phyloP scores from a whole-genome alignment of 1,140 invertebrate genomes.

The Drosophila oshimai region DNA sequence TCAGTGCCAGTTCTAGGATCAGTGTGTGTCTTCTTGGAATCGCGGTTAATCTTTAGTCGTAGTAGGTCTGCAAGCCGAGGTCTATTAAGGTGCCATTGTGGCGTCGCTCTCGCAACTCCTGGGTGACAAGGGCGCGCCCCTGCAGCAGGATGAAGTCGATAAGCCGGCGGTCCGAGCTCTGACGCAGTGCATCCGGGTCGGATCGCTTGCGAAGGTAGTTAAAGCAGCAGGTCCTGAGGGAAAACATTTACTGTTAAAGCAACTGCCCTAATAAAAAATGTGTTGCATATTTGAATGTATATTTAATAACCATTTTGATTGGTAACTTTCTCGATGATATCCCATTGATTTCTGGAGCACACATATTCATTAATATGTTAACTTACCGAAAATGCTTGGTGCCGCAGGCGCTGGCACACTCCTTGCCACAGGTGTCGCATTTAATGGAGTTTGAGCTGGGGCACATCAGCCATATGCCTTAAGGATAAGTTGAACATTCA shows the following conservation, averaged over 20 bases:
- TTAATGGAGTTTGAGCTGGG: conserved; percentile 72
- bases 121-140: conserved; percentile 66
- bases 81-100: conserved; percentile 64
- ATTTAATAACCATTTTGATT: too few relatives aligned
- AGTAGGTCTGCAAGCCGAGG: conserved; percentile 63
- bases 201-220: conserved; percentile 78
- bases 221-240: conserved; percentile 71
- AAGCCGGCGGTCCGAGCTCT: conserved; percentile 67
- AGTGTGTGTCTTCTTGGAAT: neutral
- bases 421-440: conserved; percentile 84
- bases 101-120: conserved; percentile 53
- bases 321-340: too few relatives aligned
- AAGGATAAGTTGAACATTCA: neutral
- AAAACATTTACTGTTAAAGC: neutral
- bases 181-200: conserved; percentile 65
- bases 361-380: too few relatives aligned
- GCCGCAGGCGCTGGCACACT: conserved; percentile 84
- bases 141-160: conserved; percentile 78
- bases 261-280: too few relatives aligned
- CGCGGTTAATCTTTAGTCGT: conserved; percentile 17
- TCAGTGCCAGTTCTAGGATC: conserved; percentile 16
- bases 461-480: conserved; percentile 58
- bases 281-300: too few relatives aligned
- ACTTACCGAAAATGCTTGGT: conserved; percentile 83
- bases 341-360: neutral